A percentile compares a stretch with the other conserved stretches of the same genome.
phyloP scores from a whole-genome alignment of 2,113 vertebrate species.

The Albula glossodonta region DNA sequence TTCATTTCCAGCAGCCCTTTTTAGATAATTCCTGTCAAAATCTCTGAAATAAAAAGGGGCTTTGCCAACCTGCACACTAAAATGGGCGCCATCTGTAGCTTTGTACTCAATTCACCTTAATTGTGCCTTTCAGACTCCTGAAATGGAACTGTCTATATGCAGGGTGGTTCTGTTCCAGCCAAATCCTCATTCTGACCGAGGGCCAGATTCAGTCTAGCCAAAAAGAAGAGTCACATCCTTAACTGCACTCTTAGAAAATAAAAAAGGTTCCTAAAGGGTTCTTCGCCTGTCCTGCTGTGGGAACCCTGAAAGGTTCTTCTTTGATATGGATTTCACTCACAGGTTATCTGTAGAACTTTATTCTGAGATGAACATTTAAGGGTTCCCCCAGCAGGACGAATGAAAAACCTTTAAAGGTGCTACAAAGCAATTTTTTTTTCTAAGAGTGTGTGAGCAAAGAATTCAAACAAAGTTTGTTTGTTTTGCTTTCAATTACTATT shows the following conservation, averaged over 20 bases:
- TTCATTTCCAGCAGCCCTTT: neutral
- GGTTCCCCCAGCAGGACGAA: too few species aligned
- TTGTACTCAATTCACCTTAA: neutral
- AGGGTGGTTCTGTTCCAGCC: neutral
- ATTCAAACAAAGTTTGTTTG: too few species aligned
- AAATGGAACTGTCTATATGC: neutral
- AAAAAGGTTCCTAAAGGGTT: too few species aligned
- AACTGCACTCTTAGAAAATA: neutral
- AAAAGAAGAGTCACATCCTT: neutral
- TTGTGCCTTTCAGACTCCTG: neutral
- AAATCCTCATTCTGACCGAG: neutral
- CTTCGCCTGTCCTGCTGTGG: too few species aligned
- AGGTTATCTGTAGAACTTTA: too few species aligned
- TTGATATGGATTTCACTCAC: too few species aligned
- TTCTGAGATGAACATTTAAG: too few species aligned
- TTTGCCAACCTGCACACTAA: neutral
- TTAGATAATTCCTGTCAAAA: neutral
- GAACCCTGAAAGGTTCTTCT: too few species aligned
- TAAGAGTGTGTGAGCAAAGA: too few species aligned
- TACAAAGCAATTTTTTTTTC: too few species aligned
- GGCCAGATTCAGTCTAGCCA: neutral
- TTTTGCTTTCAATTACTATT: too few species aligned
- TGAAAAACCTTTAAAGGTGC: too few species aligned
- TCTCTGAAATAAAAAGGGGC: neutral
- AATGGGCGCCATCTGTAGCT: neutral